Evolutionary conservation across 2,113 vertebrate species (phyloP), one percentile per base, ranked within the genome.

Genomic region (Nerophis ophidion): DNA sequence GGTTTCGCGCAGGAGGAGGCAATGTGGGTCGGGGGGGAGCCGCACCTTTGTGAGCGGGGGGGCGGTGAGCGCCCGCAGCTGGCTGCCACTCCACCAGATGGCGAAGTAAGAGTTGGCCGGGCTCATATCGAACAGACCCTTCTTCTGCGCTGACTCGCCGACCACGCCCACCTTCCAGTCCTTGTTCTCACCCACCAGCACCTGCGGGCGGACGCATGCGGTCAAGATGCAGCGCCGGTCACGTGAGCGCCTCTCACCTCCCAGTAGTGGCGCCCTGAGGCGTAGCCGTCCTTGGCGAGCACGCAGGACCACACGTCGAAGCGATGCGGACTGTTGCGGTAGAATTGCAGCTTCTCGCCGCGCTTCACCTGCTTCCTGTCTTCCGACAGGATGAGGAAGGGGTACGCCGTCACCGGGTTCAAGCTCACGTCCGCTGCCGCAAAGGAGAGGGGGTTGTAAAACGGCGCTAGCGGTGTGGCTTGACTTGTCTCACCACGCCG

Each of bases 161-260:
- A 86, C 79, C 54, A 88, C 86, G 0, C 91, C 91, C 82, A 91
- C 48, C 53, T 91, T 90, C 91, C 90, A 92, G 77, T 90, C 88
- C 55, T 84, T 86, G 33, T 65, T 89, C 8, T 89, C 86, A 0
- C 84, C 85, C 0, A 91, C 89, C 5, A 46, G 80, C 54, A 91
- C 90, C 90, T 90, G 74, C 1, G 33, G 52, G 16, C 12, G 2
- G 4, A 38, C 5, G 15, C 10, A 45, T 15, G 40, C 14, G 7
- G 15, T 40, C 19, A 47, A 26, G 26, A 26, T 26, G 26, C 26
- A 26, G 26, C 26, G 26, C 26, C 26, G 26, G 26, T 26, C 26
- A 26, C 26, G 26, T 26, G 26, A 26, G 26, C 26, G 26, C 2
- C 12, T 13, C 19, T 4, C 6, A 58, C 86, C 87, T 91, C 90